These are phyloP conservation scores for Cyprinodon brontotheroides DNA, from an alignment of 2,113 vertebrate genomes.

Conservation along the genomic window DNA sequence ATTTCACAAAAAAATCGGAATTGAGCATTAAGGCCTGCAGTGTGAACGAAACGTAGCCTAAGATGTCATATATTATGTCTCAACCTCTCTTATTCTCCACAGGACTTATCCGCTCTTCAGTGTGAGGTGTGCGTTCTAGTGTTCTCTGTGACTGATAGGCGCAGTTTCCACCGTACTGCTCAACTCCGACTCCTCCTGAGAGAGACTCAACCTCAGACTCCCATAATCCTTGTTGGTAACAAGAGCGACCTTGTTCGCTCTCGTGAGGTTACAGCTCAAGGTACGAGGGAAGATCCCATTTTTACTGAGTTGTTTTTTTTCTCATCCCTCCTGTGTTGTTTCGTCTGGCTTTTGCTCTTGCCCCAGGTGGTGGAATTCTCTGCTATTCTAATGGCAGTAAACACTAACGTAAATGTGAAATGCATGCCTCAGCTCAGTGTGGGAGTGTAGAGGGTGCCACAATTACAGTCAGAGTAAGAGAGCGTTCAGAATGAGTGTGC, in stretches of 20 bases:
- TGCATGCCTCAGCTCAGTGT: slow-evolving; percentile 46
- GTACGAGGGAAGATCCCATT: slow-evolving; percentile 43
- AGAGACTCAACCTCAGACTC: slow-evolving; percentile 86
- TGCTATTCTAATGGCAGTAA: slow-evolving; percentile 27
- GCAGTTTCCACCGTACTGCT: slow-evolving; percentile 87
- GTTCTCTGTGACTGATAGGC: slow-evolving; percentile 89
- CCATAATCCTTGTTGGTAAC: slow-evolving; percentile 90
- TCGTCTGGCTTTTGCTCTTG: not conserved
- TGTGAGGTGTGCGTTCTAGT: slow-evolving; percentile 89
- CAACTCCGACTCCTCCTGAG: slow-evolving; percentile 85
- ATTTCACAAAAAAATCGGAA: too few relatives aligned
- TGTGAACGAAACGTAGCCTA: too few relatives aligned
- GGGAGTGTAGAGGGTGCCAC: slow-evolving; percentile 45
- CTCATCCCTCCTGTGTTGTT: not conserved
- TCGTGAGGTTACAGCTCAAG: slow-evolving; percentile 85
- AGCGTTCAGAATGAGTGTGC: slow-evolving; percentile 14
- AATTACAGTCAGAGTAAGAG: slow-evolving; percentile 29
- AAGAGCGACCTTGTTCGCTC: slow-evolving; percentile 89
- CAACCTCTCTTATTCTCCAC: slow-evolving; percentile 14
- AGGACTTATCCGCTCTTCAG: slow-evolving; percentile 85
- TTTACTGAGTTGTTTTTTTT: not conserved
- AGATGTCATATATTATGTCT: not conserved
- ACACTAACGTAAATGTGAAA: slow-evolving; percentile 44
- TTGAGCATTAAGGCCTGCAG: too few relatives aligned
- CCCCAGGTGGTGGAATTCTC: slow-evolving; percentile 30